Conservation (phyloP, 2,113 vertebrate species). For the Crocuta crocuta region DNA sequence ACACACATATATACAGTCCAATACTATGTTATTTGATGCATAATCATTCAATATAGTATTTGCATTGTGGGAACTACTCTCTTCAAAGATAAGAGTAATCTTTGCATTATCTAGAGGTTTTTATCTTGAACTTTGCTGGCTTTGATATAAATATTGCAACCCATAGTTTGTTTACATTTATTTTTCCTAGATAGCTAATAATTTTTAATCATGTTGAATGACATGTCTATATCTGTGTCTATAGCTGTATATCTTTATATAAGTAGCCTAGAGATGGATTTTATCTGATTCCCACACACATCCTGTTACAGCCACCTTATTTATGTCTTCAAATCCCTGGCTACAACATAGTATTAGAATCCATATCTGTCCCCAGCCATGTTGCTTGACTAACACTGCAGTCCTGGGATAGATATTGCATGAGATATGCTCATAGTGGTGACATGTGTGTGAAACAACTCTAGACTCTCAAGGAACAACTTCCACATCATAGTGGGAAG, state of each 20-base stretch:
- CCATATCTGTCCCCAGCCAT: neutral
- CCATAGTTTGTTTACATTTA: neutral
- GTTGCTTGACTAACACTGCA: too few relatives aligned
- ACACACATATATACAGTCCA: neutral
- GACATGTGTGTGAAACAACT: neutral
- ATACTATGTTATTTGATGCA: neutral
- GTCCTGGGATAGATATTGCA: neutral
- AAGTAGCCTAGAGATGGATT: neutral
- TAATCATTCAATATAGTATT: neutral
- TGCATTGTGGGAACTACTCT: constrained; percentile 8
- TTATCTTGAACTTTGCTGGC: neutral
- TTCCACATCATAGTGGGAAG: neutral
- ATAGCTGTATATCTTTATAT: neutral
- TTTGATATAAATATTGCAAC: neutral
- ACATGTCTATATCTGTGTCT: neutral
- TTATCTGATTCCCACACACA: neutral
- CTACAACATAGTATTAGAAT: neutral
- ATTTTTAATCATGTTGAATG: neutral
- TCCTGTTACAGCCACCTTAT: too few relatives aligned
- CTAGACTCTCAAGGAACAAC: neutral
- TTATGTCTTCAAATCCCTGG: neutral
- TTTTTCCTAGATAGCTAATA: neutral
- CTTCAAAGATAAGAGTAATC: constrained; percentile 10
- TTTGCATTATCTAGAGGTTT: neutral
- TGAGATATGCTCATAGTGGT: neutral